Evolutionary conservation across 2,888 invertebrate species (phyloP), one percentile per base, ranked within the genome.

Genomic region (Gibbula magus): DNA sequence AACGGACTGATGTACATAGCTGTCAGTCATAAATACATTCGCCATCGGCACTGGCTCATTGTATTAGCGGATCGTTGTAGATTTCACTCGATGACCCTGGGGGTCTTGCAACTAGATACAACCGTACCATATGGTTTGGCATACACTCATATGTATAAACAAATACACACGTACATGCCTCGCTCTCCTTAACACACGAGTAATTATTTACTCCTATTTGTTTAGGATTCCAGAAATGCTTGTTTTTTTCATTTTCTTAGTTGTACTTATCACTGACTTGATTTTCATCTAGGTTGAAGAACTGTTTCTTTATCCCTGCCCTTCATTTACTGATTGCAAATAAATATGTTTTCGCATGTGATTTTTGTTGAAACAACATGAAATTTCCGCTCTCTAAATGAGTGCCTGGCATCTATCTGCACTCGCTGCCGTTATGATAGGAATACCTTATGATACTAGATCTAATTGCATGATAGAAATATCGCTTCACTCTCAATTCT

Each of bases 131-230:
- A 70, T 70, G 70, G 29, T 70, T 70, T 35, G 16, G 20, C 32
- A 70, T 35, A 35, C 35, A 35, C 39, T 70, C 29, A 70, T 70
- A 70, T 70, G 70, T 39, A 70, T 70, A 70, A 70, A 70, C 70
- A 70, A 70, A 70, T 70, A 70, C 70, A 35, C 70, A 39, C 35
- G 18, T 70, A 32, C 70, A 70, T 70, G 70, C 35, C 18, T 20
- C 3, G 20, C 35, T 70, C 70, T 39, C 70, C 35, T 70, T 20
- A 35, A 20, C 70, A 70, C n/a, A 32, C 29, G 32, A 35, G 39
- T 70, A 70, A 70, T 70, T 35, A 70, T 70, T 70, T 70, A 70
- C 32, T 70, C 70, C 16, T 70, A 70, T 70, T 70, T 70, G 35
- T 70, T 70, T 70, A 70, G 39, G 25, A 70, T 70, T 70, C 70